Evolutionary conservation across 2,797 vertebrate species (phyloP), one percentile per base, ranked within the genome.

Genomic region (Ctenopoma kingsleyae): DNA sequence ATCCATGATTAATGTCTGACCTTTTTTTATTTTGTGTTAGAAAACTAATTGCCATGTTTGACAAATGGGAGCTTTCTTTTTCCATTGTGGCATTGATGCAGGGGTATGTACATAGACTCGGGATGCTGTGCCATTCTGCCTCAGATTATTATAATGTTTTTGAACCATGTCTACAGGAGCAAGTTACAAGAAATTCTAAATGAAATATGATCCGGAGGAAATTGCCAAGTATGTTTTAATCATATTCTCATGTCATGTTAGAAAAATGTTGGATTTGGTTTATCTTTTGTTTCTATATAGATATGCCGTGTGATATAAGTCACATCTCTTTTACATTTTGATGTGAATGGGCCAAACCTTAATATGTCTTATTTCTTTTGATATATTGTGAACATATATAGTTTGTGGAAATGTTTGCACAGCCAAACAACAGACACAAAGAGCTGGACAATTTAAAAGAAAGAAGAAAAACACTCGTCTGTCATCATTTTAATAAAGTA

Each of bases 151-250:
- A 49, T 49, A 11, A 53, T 38, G 60, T 75, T 53, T 59, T 52
- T 41, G 48, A 76, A 36, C 16, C 64, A 46, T 20, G 60, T 80
- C 23, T 15, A 50, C 54, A 5, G 16, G 32, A 67, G 32, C 35
- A 48, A 47, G 62, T 58, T 38, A 57, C 41, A 17, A 48, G 66
- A 58, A 40, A 70, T 57, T 64, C 38, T 40, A 44, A 41, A 52
- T 64, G 15, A 19, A 40, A 66, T 61, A 35, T 8, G 16, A 61
- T 30, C 49, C 38, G 63, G 67, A 67, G 55, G 25, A 80, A 78
- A 68, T 60, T 84, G 81, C 86, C 80, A 90, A 86, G 78, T 82
- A 53, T 36, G 66, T 61, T 72, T 49, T 65, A 20, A 68, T 19
- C 6, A 53, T 73, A 4, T 60, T 60, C 8, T 69, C 7, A 41